Percentiles rank a stretch among this genome's conserved stretches.
phyloP scores from a whole-genome alignment of 1,140 invertebrate genomes.

The Coboldia fuscipes region DNA sequence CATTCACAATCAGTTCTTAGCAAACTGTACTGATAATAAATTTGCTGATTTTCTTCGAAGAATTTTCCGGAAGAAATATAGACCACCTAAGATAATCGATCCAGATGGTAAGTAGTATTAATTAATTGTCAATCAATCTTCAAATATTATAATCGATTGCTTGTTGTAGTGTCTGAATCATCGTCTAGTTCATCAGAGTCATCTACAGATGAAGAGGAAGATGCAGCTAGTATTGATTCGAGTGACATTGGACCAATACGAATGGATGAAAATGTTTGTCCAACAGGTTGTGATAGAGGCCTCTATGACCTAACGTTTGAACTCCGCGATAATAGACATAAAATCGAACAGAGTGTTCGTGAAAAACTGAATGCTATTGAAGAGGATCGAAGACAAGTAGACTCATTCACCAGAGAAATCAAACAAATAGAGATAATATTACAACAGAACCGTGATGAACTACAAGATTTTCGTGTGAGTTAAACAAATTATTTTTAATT shows the following conservation, averaged over 20 bases:
- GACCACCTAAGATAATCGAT: constrained; percentile 24
- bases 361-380: constrained; percentile 24
- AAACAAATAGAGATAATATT: constrained; percentile 4
- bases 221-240: constrained; percentile 31
- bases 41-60: constrained; percentile 48
- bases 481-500: background rate
- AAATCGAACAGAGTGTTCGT: constrained; percentile 21
- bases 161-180: constrained; percentile 11
- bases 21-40: constrained; percentile 40
- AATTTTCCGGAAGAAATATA: constrained; percentile 57
- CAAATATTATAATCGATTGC: background rate
- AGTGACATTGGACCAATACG: constrained; percentile 33
- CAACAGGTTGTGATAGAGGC: constrained; percentile 42
- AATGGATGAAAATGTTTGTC: constrained; percentile 53
- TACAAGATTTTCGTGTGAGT: constrained; percentile 9
- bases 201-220: constrained; percentile 33
- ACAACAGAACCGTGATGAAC: background rate
- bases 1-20: constrained; percentile 29
- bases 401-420: constrained; percentile 14
- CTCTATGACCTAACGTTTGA: constrained; percentile 40
- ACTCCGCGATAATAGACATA: constrained; percentile 31
- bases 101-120: constrained; percentile 15
- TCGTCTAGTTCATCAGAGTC: constrained; percentile 23
- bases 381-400: constrained; percentile 19
- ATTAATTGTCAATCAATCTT: constrained; percentile 2